phyloP scores from a whole-genome alignment of 2,888 invertebrate species.

The Acleris sparsana region DNA sequence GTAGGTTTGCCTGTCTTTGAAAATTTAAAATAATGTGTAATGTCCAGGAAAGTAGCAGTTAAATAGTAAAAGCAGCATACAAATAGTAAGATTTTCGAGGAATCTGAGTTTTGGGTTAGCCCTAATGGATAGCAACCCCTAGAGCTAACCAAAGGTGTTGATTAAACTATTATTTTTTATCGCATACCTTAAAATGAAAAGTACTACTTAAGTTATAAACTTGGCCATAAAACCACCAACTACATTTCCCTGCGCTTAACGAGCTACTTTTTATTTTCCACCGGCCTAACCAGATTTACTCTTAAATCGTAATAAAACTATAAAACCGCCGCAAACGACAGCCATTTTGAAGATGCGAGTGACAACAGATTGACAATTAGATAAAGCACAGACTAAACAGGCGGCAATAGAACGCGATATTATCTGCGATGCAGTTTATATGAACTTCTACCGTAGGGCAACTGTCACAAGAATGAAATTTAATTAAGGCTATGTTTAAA shows the following conservation, averaged over 20 bases:
- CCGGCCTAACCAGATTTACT: not conserved
- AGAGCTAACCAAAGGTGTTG: no score
- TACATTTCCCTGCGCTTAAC: not conserved
- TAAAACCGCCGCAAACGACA: conserved; percentile 20
- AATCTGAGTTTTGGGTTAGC: no score
- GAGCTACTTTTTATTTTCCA: not conserved
- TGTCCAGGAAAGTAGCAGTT: no score
- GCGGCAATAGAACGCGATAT: conserved; percentile 51
- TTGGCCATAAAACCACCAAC: conserved; percentile 4
- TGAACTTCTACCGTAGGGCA: conserved; percentile 3
- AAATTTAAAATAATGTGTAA: no score
- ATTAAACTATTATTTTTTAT: no score
- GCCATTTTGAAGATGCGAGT: conserved; percentile 47
- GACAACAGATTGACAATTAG: conserved; percentile 49
- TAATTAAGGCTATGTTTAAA: not conserved
- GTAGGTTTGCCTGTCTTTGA: no score
- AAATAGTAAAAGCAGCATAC: no score
- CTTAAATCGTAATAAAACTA: conserved; percentile 9
- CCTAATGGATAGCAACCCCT: no score
- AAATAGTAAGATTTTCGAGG: no score
- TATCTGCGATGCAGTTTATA: conserved; percentile 43
- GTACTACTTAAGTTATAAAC: not conserved
- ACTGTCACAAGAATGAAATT: conserved; percentile 9
- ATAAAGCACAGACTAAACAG: conserved; percentile 50
- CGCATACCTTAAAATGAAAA: no score